Evolutionary conservation across 35 echinoderm and acorn worm species (phyloP).

Genomic region (Stichopus chloronotus): DNA sequence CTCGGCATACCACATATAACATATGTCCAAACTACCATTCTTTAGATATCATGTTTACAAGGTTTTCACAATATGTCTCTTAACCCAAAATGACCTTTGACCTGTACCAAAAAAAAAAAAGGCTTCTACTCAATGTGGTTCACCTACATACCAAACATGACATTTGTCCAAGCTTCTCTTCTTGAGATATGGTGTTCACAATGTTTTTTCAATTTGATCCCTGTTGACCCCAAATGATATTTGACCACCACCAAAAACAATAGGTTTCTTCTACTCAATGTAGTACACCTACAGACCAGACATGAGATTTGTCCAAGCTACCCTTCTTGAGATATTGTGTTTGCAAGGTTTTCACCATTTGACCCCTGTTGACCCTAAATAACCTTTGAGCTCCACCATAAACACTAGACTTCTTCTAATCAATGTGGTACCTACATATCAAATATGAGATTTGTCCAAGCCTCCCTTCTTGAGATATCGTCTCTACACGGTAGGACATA

Average conservation of each 20-base stretch:
- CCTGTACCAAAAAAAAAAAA: neutral
- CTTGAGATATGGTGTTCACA: neutral
- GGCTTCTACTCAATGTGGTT: neutral
- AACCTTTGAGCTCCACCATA: no score
- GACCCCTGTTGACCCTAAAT: no score
- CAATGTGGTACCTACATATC: no score
- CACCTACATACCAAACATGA: constrained; percentile 5
- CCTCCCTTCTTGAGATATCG: no score
- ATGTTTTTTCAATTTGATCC: constrained; percentile 8
- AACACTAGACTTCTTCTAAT: no score
- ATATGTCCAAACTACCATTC: neutral
- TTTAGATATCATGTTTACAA: neutral
- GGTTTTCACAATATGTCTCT: neutral
- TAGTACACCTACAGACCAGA: neutral
- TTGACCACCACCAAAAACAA: no score
- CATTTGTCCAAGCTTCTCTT: neutral
- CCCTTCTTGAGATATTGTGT: no score
- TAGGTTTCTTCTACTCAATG: neutral
- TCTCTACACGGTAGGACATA: no score
- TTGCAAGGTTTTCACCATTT: no score
- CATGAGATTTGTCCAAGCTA: neutral
- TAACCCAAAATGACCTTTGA: neutral
- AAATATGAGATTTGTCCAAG: no score
- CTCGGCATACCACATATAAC: neutral
- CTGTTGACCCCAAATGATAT: no score